Base-by-base conservation (phyloP, 2,888 invertebrate species). In the Lottia gigantea region DNA sequence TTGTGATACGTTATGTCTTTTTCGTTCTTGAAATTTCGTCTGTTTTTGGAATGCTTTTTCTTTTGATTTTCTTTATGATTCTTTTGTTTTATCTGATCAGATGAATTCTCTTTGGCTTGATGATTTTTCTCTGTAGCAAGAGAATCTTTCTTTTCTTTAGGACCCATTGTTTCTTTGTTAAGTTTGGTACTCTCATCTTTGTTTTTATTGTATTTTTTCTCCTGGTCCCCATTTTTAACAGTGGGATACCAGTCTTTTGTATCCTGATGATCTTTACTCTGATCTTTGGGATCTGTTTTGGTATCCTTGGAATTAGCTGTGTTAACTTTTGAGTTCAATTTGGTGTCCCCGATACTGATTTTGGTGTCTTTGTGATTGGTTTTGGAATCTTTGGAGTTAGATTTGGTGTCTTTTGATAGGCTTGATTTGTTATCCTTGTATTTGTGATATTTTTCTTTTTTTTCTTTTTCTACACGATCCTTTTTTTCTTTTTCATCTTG, bases 201-300 rank as follows among this genome's bases (percentile, higher is more conserved):
- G 23, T 26, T 45, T 61, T 26, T n/a, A 19, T 31, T 6, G n/a
- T 45, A 46, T 61, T 16, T 19, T 40, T 31, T 67, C 46, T 65
- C 46, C 46, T 26, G n/a, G 64, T 46, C 31, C 31, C 14, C 40
- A 66, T 8, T 46, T 31, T 61, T 71, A 71, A 45, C 71, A 71
- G 61, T 73, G 70, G 55, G 73, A 72, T 4, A 73, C 47, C 11
- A 75, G 71, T 26, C 66, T 62, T 15, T 66, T 68, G 15, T 71
- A 73, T 19, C 49, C 70, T 0, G 8, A 12, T 7, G 26, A 11
- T 12, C 6, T 62, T 26, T 62, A 26, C 25, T 62, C n/a, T 65
- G 3, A 3, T 40, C 25, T 15, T 23, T 63, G 26, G 25, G 62
- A 46, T 31, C 6, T 31, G 31, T 40, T 40, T 40, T 40, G 40